phyloP scores from a whole-genome alignment of 1,140 invertebrate genomes.

The Prorops nasuta region DNA sequence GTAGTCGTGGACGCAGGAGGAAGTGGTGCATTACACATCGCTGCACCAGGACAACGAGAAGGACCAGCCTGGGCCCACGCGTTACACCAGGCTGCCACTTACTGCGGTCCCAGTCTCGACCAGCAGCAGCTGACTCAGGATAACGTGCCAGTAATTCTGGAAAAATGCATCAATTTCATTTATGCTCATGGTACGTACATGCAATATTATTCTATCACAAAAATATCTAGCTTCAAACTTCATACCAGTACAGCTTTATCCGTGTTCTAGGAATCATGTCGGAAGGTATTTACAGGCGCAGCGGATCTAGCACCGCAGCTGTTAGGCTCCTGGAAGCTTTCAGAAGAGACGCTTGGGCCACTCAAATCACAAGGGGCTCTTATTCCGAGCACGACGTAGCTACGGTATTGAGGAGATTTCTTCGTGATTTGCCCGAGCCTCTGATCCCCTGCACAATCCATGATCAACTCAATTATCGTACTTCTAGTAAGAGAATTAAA shows the following conservation, averaged over 20 bases:
- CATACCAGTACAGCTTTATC: too few relatives aligned
- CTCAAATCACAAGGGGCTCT: conserved; percentile 71
- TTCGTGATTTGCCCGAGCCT: conserved; percentile 75
- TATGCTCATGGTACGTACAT: conserved; percentile 73
- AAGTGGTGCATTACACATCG: conserved; percentile 43
- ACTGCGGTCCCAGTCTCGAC: conserved; percentile 71
- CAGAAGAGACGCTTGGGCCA: conserved; percentile 76
- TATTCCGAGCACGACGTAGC: conserved; percentile 85
- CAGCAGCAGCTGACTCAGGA: conserved; percentile 85
- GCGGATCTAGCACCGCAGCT: conserved; percentile 75
- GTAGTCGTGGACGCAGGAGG: conserved; percentile 43
- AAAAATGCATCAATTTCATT: conserved; percentile 88
- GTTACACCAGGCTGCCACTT: conserved; percentile 70
- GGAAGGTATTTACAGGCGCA: conserved; percentile 82
- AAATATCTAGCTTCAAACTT: too few relatives aligned
- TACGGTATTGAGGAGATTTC: conserved; percentile 79
- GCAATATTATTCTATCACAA: too few relatives aligned
- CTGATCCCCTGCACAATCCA: conserved; percentile 63
- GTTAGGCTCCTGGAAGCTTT: conserved; percentile 73
- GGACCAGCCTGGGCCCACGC: conserved; percentile 67
- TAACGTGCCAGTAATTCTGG: conserved; percentile 83
- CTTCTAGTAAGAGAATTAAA: neutral
- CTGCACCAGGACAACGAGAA: conserved; percentile 41
- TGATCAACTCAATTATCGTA: conserved; percentile 17
- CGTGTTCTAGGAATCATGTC: conserved; percentile 80